phyloP scores from a whole-genome alignment of 1,140 invertebrate genomes.

The Magallana ariakensis region DNA sequence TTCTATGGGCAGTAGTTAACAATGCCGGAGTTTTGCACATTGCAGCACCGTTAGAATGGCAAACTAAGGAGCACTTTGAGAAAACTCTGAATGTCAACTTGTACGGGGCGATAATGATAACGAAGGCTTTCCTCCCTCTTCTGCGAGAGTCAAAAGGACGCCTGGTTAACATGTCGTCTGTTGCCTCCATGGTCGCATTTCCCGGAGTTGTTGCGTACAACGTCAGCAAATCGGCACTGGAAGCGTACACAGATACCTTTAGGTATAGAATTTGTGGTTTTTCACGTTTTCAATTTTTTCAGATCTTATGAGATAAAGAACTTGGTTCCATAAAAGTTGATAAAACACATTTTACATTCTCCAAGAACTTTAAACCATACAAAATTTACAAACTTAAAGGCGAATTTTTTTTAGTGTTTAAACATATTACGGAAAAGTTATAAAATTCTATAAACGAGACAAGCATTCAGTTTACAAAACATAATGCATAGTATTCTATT shows the following conservation, averaged over 20 bases:
- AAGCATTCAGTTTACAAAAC: too few relatives aligned
- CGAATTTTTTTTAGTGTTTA: too few relatives aligned
- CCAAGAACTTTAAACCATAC: too few relatives aligned
- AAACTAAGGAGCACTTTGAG: conserved; percentile 58
- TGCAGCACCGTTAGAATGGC: conserved; percentile 54
- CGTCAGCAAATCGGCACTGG: conserved; percentile 25
- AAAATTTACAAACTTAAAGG: too few relatives aligned
- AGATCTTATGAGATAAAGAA: too few relatives aligned
- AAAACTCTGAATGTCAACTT: conserved; percentile 57
- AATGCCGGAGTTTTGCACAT: conserved; percentile 63
- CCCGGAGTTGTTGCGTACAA: conserved; percentile 19
- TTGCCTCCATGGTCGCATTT: conserved; percentile 51
- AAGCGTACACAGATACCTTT: conserved; percentile 38
- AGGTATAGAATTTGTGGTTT: background rate
- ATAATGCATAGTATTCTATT: too few relatives aligned
- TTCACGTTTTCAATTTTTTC: too few relatives aligned
- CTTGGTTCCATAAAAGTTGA: too few relatives aligned
- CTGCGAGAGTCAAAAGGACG: conserved; percentile 61
- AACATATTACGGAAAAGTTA: too few relatives aligned
- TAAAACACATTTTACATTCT: too few relatives aligned
- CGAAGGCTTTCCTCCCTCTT: conserved; percentile 62
- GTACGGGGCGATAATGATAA: conserved; percentile 61
- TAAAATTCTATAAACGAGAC: too few relatives aligned
- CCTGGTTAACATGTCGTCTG: conserved; percentile 62
- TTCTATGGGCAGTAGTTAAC: conserved; percentile 68